Evolutionary conservation across 2,888 invertebrate species (phyloP).

Genomic region (Pemphredon lugubris): DNA sequence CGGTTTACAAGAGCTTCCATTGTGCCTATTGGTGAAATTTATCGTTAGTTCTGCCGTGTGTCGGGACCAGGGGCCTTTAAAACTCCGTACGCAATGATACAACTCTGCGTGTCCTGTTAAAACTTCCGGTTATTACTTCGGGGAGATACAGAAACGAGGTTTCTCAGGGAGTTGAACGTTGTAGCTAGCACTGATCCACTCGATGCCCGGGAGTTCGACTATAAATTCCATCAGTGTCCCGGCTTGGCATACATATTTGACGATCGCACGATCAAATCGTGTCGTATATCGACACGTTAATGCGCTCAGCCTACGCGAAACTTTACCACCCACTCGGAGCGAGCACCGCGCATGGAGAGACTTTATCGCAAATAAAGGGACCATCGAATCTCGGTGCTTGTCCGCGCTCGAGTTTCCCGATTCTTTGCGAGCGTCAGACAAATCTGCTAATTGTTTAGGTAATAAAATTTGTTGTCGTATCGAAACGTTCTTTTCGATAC

Average conservation of each 20-base stretch:
- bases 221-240: constrained; percentile 57
- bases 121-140: constrained; percentile 49
- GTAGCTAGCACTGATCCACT: constrained; percentile 15
- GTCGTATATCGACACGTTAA: constrained; percentile 56
- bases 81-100: constrained; percentile 9
- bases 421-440: too few species aligned
- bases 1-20: constrained; percentile 17
- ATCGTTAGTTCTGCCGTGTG: constrained; percentile 27
- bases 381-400: constrained; percentile 11
- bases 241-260: constrained; percentile 47
- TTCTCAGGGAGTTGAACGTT: constrained; percentile 15
- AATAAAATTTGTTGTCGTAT: too few species aligned
- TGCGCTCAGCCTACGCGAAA: constrained; percentile 46
- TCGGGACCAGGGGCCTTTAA: constrained; percentile 19
- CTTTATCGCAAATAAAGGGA: background rate
- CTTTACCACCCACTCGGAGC: constrained; percentile 40
- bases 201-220: constrained; percentile 45
- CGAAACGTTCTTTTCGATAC: too few species aligned
- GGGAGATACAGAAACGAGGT: constrained; percentile 16
- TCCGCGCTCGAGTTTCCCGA: background rate
- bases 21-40: constrained; percentile 40
- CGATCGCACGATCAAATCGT: constrained; percentile 54
- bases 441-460: too few species aligned
- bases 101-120: constrained; percentile 18
- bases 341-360: background rate